phyloP scores from a whole-genome alignment of 2,888 invertebrate genomes.

The Leptura quadrifasciata region DNA sequence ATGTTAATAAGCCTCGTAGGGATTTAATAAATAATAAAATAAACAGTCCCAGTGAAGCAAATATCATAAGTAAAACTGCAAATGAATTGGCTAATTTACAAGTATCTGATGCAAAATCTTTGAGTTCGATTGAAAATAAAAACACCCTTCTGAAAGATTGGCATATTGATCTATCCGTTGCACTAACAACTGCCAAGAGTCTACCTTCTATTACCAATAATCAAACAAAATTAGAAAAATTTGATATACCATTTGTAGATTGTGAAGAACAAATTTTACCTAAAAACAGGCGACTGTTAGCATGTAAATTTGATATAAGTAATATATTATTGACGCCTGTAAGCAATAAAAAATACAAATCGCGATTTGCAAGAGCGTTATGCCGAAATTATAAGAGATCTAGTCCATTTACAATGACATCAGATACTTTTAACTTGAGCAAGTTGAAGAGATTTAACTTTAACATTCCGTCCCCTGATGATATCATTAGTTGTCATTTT shows the following conservation, averaged over 20 bases:
- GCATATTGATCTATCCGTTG: constrained; percentile 73
- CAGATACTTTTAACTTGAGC: constrained; percentile 42
- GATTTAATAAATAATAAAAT: constrained; percentile 10
- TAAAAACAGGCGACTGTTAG: constrained; percentile 49
- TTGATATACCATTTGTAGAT: constrained; percentile 70
- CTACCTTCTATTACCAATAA: constrained; percentile 54
- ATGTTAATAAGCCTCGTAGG: constrained; percentile 16
- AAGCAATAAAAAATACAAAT: constrained; percentile 66
- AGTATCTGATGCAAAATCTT: constrained; percentile 37
- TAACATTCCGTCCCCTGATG: constrained; percentile 79
- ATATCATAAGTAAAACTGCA: constrained; percentile 18
- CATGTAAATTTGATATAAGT: constrained; percentile 66
- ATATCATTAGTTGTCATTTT: constrained; percentile 73
- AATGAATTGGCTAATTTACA: constrained; percentile 39
- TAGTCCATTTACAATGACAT: constrained; percentile 44
- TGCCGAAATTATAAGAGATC: constrained; percentile 66
- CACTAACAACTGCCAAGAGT: constrained; percentile 66
- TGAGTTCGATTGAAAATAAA: constrained; percentile 28
- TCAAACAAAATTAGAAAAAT: constrained; percentile 58
- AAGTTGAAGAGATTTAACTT: constrained; percentile 75
- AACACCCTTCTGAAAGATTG: constrained; percentile 51
- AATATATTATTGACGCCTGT: constrained; percentile 53
- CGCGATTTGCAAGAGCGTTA: constrained; percentile 75
- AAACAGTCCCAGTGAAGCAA: constrained; percentile 19
- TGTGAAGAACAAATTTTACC: constrained; percentile 63